Percentiles rank a stretch among this genome's conserved stretches.
These are phyloP conservation scores for Ctenosaura bakeri DNA, from an alignment of 2,797 vertebrate genomes.

Conservation along the genomic window DNA sequence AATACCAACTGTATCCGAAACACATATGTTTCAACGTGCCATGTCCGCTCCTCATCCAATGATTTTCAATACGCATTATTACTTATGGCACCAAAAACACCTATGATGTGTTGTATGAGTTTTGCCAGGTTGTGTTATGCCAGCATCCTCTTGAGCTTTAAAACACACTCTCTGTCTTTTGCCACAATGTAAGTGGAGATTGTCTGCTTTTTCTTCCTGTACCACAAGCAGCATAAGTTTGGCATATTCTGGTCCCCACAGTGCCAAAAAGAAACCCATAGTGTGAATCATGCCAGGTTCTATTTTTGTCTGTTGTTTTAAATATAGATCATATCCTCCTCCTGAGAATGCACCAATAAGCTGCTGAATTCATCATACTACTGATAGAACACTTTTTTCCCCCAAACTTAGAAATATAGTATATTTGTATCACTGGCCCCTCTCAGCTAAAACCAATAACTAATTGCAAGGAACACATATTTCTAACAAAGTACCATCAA, in stretches of 20 bases:
- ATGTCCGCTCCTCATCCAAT: neutral
- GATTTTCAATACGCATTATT: neutral
- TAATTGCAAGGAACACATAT: neutral
- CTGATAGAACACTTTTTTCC: neutral
- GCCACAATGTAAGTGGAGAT: constrained; percentile 8
- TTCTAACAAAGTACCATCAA: neutral
- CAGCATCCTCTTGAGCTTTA: constrained; percentile 25
- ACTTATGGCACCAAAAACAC: neutral
- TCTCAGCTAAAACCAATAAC: neutral
- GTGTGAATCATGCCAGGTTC: constrained; percentile 27
- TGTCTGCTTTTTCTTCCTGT: neutral
- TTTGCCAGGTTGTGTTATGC: neutral
- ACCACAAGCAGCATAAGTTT: constrained; percentile 20
- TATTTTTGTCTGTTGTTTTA: constrained; percentile 27
- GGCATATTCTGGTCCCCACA: neutral
- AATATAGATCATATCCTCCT: constrained; percentile 16
- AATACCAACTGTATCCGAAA: neutral
- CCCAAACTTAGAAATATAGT: neutral
- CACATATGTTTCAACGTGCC: neutral
- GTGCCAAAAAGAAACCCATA: constrained; percentile 30
- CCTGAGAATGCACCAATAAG: neutral
- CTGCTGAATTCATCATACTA: constrained; percentile 12
- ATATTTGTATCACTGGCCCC: neutral
- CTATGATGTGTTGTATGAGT: neutral
- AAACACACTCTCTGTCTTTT: constrained; percentile 4